Evolutionary conservation across 2,888 invertebrate genomes (phyloP), one percentile per base, ranked within the genome.

Genomic region (Oligia fasciuncula): DNA sequence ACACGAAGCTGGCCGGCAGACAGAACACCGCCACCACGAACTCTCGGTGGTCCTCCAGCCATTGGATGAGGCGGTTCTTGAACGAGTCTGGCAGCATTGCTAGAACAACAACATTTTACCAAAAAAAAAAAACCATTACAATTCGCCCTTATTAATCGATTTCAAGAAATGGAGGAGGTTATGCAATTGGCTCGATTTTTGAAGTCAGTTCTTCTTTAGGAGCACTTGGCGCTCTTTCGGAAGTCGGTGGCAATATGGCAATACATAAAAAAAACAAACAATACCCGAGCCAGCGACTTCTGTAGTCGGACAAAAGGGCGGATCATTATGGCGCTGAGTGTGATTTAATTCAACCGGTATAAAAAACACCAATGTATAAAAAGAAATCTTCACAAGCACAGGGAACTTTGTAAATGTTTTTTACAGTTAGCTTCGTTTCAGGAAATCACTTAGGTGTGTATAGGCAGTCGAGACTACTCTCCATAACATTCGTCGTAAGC

Each of bases 1-100:
- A 98, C 23, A 98, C 83, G 91, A 97, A 97, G 92, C 97, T 97
- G 51, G 98, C 98, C 0, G 98, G 98, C 73, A 98, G 94, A 81
- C 98, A 98, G 94, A 98, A 98, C 69, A 97, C 91, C 29, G 97
- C 93, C 77, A 98, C 97, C 49, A 98, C 98, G 23, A 97, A 91
- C 79, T 97, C 97, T 23, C 98, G 94, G 92, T 98, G 97, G n/a
- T 97, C 96, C 89, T 98, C 98, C 87, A 98, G 92, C 95, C 97
- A 97, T 74, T 92, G 90, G 76, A 97, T 94, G 4, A 97, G 66
- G 0, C 91, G 90, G 13, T 91, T 80, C 85, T 96, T 96, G 46
- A 94, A 67, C 0, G 88, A 87, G 0, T 83, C 85, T 0, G 94
- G 92, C 13, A 93, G 54, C 94, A 95, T 95, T 74, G 51, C 93